Evolutionary conservation across 2,888 invertebrate species (phyloP).

Genomic region (Tupiocoris notatus): DNA sequence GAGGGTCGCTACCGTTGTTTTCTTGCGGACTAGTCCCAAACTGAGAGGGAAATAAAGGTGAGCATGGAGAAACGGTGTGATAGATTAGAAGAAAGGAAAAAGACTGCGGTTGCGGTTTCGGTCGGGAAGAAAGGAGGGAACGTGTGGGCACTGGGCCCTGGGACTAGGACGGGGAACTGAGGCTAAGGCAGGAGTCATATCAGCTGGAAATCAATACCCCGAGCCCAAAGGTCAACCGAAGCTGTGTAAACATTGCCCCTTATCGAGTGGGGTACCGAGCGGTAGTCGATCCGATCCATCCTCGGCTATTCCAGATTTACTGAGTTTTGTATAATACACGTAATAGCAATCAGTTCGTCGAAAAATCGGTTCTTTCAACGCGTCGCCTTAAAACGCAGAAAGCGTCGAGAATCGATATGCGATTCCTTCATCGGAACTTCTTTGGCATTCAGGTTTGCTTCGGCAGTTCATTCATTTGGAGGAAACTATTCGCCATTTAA

Average conservation of each 20-base stretch:
- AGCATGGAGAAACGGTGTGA: neutral
- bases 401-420: too few relatives aligned
- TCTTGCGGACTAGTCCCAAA: too few relatives aligned
- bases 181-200: constrained; percentile 35
- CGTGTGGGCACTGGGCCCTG: neutral
- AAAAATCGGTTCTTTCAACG: too few relatives aligned
- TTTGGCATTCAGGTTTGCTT: too few relatives aligned
- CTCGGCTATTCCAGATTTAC: constrained; percentile 3
- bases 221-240: constrained; percentile 37
- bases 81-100: neutral
- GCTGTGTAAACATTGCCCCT: constrained; percentile 37
- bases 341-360: too few relatives aligned
- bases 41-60: too few relatives aligned
- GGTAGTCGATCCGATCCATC: neutral
- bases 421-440: too few relatives aligned
- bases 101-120: neutral
- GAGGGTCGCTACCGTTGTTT: too few relatives aligned
- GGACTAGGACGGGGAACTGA: neutral
- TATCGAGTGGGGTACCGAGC: constrained; percentile 17
- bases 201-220: constrained; percentile 36
- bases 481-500: too few relatives aligned
- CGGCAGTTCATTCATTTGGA: too few relatives aligned
- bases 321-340: too few relatives aligned
- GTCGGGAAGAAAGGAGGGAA: neutral
- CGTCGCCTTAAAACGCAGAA: too few relatives aligned